These are phyloP conservation scores for Drosophila colorata DNA, from an alignment of 2,888 invertebrate species.

Conservation along the genomic window DNA sequence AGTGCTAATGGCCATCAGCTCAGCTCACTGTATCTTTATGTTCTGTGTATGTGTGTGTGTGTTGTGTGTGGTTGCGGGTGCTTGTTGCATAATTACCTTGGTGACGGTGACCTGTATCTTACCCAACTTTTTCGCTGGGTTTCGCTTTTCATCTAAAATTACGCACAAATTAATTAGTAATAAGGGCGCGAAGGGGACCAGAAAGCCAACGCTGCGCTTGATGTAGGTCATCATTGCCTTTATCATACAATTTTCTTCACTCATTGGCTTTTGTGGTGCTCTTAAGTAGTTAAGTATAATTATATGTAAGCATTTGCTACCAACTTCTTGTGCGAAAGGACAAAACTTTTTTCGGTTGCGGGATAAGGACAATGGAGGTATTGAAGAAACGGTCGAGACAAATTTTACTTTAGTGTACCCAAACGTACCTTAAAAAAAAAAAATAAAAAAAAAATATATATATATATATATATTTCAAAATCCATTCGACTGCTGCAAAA, in stretches of 20 bases:
- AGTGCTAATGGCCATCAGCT: constrained; percentile 68
- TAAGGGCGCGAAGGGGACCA: background rate
- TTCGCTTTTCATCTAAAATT: constrained; percentile 64
- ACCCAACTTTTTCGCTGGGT: constrained; percentile 50
- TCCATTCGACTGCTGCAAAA: background rate
- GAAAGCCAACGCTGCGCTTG: constrained; percentile 13
- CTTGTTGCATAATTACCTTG: constrained; percentile 53
- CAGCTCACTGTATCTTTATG: constrained; percentile 2
- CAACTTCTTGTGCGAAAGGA: too few relatives aligned
- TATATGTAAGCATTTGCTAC: too few relatives aligned
- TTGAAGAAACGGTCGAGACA: background rate
- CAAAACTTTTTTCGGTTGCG: background rate
- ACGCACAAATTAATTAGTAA: constrained; percentile 64
- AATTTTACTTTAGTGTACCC: background rate
- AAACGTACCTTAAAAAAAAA: background rate
- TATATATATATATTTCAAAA: background rate
- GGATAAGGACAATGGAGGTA: background rate
- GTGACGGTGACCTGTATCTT: constrained; percentile 56
- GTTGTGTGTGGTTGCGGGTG: constrained; percentile 30
- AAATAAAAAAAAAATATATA: too few relatives aligned
- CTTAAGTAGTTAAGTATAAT: constrained; percentile 22
- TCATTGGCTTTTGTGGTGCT: constrained; percentile 28
- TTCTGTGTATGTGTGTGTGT: constrained; percentile 20
- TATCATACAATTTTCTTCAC: constrained; percentile 22
- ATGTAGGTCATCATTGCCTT: constrained; percentile 50